A percentile compares a stretch with the other conserved stretches of the same genome.
Evolutionary conservation across 2,888 invertebrate genomes (phyloP).

Genomic region (Ctenicera cuprea): DNA sequence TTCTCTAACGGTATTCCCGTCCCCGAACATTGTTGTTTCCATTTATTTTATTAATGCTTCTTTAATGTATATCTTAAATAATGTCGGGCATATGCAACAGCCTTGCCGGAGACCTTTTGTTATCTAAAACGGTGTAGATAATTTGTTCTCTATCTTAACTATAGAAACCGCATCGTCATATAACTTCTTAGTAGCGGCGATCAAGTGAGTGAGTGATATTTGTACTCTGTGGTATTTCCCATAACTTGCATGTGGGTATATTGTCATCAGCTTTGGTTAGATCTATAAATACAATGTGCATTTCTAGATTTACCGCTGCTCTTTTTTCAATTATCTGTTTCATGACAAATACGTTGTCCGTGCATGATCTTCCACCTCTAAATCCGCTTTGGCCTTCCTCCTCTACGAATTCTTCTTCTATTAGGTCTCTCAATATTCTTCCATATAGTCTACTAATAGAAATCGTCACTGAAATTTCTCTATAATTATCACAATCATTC

Average conservation of each 20-base stretch:
- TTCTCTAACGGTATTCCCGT: conserved; percentile 28
- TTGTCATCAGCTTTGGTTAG: conserved; percentile 9
- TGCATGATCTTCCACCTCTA: conserved; percentile 24
- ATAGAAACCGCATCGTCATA: conserved; percentile 1
- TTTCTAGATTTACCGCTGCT: conserved; percentile 9
- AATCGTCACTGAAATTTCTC: conserved; percentile 30
- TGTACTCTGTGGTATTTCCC: conserved; percentile 8
- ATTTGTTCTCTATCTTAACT: conserved; percentile 11
- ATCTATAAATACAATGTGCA: conserved; percentile 1
- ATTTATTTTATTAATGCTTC: conserved; percentile 23
- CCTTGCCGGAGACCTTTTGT: conserved; percentile 10
- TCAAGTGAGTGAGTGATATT: conserved; percentile 10
- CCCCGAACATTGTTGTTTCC: conserved; percentile 29
- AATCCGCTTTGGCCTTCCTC: conserved; percentile 24
- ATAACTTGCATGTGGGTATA: background rate
- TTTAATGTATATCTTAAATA: conserved; percentile 17
- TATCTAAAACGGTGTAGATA: conserved; percentile 16
- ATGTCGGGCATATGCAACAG: conserved; percentile 5
- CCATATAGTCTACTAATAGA: conserved; percentile 12
- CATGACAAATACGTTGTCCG: conserved; percentile 3
- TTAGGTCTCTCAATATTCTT: conserved; percentile 19
- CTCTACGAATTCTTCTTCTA: conserved; percentile 22
- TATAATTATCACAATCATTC: conserved; percentile 29
- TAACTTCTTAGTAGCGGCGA: conserved; percentile 12
- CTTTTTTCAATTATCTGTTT: conserved; percentile 7